Conservation (phyloP, 2,797 vertebrate species). For the Valencia hispanica region DNA sequence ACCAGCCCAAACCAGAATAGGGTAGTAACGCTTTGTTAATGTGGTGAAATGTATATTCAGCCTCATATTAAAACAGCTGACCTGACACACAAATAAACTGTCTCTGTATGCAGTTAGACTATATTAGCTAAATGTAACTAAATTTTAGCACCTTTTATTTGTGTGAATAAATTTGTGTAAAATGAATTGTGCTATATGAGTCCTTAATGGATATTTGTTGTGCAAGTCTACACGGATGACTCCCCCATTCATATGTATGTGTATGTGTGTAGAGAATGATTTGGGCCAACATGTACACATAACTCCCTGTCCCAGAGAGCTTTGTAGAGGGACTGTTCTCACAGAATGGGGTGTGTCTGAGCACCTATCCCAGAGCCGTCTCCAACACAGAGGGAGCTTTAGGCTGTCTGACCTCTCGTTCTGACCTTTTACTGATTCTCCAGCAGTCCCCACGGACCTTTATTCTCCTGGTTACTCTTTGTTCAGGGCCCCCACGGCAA, state of each 20-base stretch:
- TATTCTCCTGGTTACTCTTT: constrained; percentile 37
- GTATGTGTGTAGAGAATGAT: constrained; percentile 16
- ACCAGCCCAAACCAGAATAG: neutral
- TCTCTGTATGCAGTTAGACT: neutral
- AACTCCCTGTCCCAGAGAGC: constrained; percentile 48
- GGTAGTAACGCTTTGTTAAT: neutral
- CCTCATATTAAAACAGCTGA: neutral
- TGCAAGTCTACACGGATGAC: neutral
- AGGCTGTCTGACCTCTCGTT: constrained; percentile 65
- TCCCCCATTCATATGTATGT: neutral
- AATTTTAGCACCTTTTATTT: neutral
- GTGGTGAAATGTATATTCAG: constrained; percentile 32
- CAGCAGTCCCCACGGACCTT: constrained; percentile 32
- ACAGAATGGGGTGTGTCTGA: constrained; percentile 60
- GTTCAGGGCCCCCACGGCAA: constrained; percentile 22
- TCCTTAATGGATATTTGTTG: neutral
- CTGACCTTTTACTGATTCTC: constrained; percentile 54
- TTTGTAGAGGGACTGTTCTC: constrained; percentile 56
- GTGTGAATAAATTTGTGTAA: neutral
- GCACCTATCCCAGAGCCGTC: constrained; percentile 57
- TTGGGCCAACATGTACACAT: constrained; percentile 6
- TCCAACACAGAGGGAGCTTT: constrained; percentile 55
- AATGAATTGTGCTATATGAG: neutral
- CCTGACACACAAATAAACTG: neutral
- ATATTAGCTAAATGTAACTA: neutral